Percentiles rank a stretch among this genome's conserved stretches.
phyloP scores from a whole-genome alignment of 2,888 invertebrate genomes.

The Pyrrhosoma nymphula region DNA sequence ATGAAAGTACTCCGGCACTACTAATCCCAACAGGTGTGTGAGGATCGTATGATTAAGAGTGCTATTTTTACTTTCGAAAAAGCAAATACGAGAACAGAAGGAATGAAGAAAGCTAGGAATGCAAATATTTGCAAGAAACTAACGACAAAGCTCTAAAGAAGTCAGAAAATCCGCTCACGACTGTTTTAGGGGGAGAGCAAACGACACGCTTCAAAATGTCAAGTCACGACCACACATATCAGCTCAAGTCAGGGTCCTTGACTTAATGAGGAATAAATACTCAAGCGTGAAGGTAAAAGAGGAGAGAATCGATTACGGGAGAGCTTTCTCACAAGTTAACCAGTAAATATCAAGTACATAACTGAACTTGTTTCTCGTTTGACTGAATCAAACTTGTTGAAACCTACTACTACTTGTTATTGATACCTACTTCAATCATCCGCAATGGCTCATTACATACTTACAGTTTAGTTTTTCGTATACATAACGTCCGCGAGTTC shows the following conservation, averaged over 20 bases:
- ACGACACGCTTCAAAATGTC: not conserved
- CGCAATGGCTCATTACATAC: no score
- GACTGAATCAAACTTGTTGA: no score
- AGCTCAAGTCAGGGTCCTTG: not conserved
- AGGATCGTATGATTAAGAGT: not conserved
- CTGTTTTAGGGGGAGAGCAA: not conserved
- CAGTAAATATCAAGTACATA: no score
- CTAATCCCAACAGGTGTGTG: not conserved
- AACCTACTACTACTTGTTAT: no score
- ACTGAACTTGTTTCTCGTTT: no score
- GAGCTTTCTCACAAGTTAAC: no score
- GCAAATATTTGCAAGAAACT: not conserved
- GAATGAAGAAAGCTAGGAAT: not conserved
- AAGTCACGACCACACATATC: not conserved
- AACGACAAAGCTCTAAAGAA: not conserved
- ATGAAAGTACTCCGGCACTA: not conserved
- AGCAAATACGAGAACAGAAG: not conserved
- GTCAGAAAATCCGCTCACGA: not conserved
- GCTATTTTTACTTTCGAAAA: not conserved
- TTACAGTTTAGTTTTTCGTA: no score
- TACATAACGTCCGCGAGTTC: no score
- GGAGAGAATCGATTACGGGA: no score
- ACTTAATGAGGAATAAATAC: not conserved
- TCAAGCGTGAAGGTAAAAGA: no score
- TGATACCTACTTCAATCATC: no score